Percentiles rank a stretch among this genome's conserved stretches.
These are phyloP conservation scores for Pollenia angustigena DNA, from an alignment of 2,888 invertebrate genomes.

Conservation along the genomic window DNA sequence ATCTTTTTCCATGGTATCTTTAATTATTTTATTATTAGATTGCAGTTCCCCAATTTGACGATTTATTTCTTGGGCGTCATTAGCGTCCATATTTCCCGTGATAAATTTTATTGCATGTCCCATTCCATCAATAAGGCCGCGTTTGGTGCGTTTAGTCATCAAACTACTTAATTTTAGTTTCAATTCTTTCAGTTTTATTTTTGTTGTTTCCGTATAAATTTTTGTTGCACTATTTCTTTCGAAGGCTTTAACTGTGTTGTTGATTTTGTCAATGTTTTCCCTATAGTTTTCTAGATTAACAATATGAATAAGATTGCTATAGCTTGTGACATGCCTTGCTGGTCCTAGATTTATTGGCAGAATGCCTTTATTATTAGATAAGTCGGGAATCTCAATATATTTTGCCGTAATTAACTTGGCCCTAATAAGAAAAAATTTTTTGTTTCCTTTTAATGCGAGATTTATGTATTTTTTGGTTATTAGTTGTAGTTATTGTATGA, in stretches of 20 bases:
- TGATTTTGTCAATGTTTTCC: conserved; percentile 19
- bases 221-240: conserved; percentile 13
- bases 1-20: conserved; percentile 39
- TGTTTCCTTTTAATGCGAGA: conserved; percentile 23
- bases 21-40: conserved; percentile 9
- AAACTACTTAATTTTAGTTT: conserved; percentile 35
- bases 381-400: conserved; percentile 8
- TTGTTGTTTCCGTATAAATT: conserved; percentile 27
- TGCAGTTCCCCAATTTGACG: conserved; percentile 39
- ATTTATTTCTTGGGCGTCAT: conserved; percentile 49
- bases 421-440: conserved; percentile 12
- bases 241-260: conserved; percentile 7
- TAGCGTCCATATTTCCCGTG: conserved; percentile 68
- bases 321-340: background rate
- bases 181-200: conserved; percentile 49
- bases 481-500: conserved; percentile 15
- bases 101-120: conserved; percentile 60
- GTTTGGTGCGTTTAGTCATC: conserved; percentile 35
- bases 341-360: conserved; percentile 1
- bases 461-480: conserved; percentile 19
- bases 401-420: background rate
- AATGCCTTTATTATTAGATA: conserved; percentile 9
- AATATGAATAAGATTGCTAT: background rate
- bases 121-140: conserved; percentile 64
- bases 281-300: background rate